Evolutionary conservation across 2,113 vertebrate species (phyloP).

Genomic region (Microtus ochrogaster): DNA sequence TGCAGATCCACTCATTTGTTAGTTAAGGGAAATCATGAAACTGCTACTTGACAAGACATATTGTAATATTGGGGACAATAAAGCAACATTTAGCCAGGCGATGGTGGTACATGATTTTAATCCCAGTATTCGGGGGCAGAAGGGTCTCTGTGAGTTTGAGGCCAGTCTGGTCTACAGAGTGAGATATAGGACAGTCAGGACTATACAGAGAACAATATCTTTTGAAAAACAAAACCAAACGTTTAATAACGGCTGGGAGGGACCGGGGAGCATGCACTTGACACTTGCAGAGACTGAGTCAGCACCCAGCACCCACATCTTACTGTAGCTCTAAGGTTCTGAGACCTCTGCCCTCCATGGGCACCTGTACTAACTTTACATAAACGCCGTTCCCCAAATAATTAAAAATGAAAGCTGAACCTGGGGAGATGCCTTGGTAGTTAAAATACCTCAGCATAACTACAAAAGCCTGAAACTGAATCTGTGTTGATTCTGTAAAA

Average conservation of each 20-base stretch:
- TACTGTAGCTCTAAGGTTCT: neutral
- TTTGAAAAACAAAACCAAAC: neutral
- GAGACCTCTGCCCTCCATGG: too few relatives aligned
- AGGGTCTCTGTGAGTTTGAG: neutral
- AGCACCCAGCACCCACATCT: neutral
- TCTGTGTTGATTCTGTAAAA: neutral
- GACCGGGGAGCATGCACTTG: neutral
- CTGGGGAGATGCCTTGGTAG: neutral
- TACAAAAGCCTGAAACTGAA: too few relatives aligned
- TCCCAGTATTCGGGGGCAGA: neutral
- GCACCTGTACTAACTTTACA: neutral
- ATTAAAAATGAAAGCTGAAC: neutral
- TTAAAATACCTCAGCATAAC: neutral
- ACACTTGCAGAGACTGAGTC: neutral
- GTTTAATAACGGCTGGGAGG: neutral
- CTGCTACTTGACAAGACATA: neutral
- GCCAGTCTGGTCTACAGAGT: neutral
- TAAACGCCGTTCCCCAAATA: too few relatives aligned
- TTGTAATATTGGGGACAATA: neutral
- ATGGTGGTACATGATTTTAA: neutral
- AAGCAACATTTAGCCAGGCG: neutral
- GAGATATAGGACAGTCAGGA: neutral
- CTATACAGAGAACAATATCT: neutral
- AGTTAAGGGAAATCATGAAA: constrained; percentile 29
- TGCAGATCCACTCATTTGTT: neutral